phyloP scores from a whole-genome alignment of 2,888 invertebrate genomes.

The Lycophotia porphyrea region DNA sequence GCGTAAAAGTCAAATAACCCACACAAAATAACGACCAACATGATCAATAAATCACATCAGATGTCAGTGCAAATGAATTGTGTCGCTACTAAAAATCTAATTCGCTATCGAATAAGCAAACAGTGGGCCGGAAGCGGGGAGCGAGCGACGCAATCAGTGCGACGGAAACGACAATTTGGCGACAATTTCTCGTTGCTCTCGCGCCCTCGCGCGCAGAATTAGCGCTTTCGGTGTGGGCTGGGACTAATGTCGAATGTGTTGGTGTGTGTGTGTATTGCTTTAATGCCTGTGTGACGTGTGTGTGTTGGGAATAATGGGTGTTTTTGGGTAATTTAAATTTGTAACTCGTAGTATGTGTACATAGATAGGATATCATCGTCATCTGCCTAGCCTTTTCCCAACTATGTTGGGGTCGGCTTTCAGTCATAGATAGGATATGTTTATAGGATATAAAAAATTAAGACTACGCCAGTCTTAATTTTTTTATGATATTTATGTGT shows the following conservation, averaged over 20 bases:
- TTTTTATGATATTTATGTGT: no score
- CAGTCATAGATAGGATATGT: no score
- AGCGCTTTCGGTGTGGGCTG: conserved; percentile 65
- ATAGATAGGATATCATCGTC: no score
- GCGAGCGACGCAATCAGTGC: conserved; percentile 79
- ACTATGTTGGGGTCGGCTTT: no score
- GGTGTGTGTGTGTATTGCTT: conserved; percentile 23
- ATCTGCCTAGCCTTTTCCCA: no score
- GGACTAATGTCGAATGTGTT: conserved; percentile 29
- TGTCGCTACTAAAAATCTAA: conserved; percentile 68
- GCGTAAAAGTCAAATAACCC: background rate
- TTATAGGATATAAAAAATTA: no score
- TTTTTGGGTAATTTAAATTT: conserved; percentile 13
- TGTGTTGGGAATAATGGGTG: background rate
- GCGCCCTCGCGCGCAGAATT: conserved; percentile 64
- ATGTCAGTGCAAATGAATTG: conserved; percentile 46
- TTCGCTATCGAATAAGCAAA: conserved; percentile 73
- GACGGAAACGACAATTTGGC: conserved; percentile 83
- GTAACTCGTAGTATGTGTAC: no score
- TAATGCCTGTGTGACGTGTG: background rate
- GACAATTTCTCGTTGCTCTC: conserved; percentile 78
- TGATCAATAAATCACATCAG: conserved; percentile 8
- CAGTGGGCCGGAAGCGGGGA: conserved; percentile 76
- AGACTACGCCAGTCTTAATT: no score
- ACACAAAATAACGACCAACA: conserved; percentile 4